A percentile compares a stretch with the other conserved stretches of the same genome.
Evolutionary conservation across 37 sponge, comb jelly and placozoan genomes (phyloP).

Genomic region (Cladorhizidae sp.): DNA sequence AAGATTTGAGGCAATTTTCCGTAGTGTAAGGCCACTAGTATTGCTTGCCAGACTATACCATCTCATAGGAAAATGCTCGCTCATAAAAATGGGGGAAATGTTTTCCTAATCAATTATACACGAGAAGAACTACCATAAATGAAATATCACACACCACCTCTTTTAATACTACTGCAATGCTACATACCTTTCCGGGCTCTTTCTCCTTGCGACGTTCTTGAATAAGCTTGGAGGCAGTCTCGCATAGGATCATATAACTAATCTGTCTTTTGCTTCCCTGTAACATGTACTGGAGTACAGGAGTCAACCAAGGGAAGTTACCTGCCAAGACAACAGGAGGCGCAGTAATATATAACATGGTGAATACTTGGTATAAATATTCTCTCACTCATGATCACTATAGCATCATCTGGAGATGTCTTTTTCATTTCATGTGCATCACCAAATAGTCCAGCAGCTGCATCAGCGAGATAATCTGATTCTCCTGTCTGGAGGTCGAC

Average conservation of each 20-base stretch:
- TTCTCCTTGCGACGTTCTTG: not conserved
- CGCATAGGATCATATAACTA: not conserved
- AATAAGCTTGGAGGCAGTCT: not conserved
- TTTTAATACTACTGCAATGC: too few species aligned
- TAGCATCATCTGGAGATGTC: not conserved
- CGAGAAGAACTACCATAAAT: too few species aligned
- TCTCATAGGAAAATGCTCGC: too few species aligned
- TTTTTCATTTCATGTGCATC: constrained; percentile 7
- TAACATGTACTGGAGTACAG: constrained; percentile 2
- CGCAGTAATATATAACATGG: too few species aligned
- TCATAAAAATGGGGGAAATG: too few species aligned
- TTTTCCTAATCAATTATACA: too few species aligned
- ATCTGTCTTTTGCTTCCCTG: not conserved
- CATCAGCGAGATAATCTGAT: constrained; percentile 48
- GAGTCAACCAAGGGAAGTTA: constrained; percentile 29
- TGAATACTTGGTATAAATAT: too few species aligned
- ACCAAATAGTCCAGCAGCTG: constrained; percentile 20
- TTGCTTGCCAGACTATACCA: too few species aligned
- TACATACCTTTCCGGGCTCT: not conserved
- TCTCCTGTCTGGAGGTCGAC: constrained; percentile 40
- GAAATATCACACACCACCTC: too few species aligned
- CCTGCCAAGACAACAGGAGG: not conserved
- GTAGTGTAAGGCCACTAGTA: too few species aligned
- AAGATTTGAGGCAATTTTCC: too few species aligned
- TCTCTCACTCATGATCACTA: constrained; percentile 5